Evolutionary conservation across 2,888 invertebrate species (phyloP).

Genomic region (Cephus sareptanus): DNA sequence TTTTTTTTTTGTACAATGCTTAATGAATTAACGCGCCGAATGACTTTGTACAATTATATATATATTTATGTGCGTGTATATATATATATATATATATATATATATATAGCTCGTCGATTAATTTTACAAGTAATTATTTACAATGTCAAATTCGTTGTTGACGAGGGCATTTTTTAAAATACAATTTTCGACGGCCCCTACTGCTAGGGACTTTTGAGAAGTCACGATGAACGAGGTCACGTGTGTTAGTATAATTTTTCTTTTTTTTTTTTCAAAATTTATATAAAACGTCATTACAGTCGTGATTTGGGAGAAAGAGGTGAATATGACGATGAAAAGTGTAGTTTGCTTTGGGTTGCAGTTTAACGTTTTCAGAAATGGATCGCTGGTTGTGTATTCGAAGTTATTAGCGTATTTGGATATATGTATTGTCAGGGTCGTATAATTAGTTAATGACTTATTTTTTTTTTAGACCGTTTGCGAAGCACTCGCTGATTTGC

Average conservation of each 20-base stretch:
- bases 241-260: background rate
- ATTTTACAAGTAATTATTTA: background rate
- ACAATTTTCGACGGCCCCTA: background rate
- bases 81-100: slow-evolving; percentile 8
- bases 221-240: background rate
- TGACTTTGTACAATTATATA: background rate
- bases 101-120: slow-evolving; percentile 1
- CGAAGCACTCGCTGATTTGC: background rate
- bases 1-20: background rate
- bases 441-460: background rate
- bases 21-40: background rate
- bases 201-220: background rate
- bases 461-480: background rate
- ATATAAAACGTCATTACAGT: background rate
- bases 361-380: background rate
- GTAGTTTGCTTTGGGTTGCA: background rate
- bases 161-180: background rate
- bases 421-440: background rate
- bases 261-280: background rate
- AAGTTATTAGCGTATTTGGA: background rate
- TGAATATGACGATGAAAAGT: background rate
- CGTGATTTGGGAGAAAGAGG: background rate
- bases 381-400: background rate
- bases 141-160: background rate
- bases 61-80: background rate